These are phyloP conservation scores for Rhinoderma darwinii DNA, from an alignment of 2,113 vertebrate species.

Conservation along the genomic window DNA sequence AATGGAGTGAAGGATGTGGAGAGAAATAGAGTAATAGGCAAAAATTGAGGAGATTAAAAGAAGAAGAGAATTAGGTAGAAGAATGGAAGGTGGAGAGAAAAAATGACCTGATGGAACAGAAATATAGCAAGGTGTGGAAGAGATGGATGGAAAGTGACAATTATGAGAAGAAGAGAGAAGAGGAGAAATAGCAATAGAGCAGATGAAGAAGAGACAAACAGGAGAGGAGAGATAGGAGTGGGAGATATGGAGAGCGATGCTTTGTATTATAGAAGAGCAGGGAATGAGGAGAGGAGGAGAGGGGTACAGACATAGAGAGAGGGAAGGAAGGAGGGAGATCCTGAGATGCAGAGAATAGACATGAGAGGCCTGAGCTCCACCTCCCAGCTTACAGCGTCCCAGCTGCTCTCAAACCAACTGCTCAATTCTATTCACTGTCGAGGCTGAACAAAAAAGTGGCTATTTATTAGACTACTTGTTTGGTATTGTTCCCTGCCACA, in stretches of 20 bases:
- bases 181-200: no score
- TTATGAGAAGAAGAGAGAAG: neutral
- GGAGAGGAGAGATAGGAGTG: neutral
- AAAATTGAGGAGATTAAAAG: neutral
- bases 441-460: slow-evolving; percentile 92
- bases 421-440: slow-evolving; percentile 92
- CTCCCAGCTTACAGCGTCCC: slow-evolving; percentile 85
- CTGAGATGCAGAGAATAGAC: neutral
- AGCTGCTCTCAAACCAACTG: slow-evolving; percentile 95
- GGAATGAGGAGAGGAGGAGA: slow-evolving; percentile 32
- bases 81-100: no score
- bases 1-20: no score
- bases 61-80: no score
- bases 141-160: neutral
- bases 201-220: neutral
- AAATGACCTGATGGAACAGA: no score
- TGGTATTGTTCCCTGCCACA: slow-evolving; percentile 94
- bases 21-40: neutral
- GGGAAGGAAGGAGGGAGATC: slow-evolving; percentile 28
- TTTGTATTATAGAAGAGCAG: neutral
- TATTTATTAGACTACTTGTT: slow-evolving; percentile 98
- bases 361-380: slow-evolving; percentile 74
- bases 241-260: neutral
- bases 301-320: slow-evolving; percentile 19
- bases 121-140: neutral